phyloP scores from a whole-genome alignment of 2,797 vertebrate species.

The Malurus leucopterus region DNA sequence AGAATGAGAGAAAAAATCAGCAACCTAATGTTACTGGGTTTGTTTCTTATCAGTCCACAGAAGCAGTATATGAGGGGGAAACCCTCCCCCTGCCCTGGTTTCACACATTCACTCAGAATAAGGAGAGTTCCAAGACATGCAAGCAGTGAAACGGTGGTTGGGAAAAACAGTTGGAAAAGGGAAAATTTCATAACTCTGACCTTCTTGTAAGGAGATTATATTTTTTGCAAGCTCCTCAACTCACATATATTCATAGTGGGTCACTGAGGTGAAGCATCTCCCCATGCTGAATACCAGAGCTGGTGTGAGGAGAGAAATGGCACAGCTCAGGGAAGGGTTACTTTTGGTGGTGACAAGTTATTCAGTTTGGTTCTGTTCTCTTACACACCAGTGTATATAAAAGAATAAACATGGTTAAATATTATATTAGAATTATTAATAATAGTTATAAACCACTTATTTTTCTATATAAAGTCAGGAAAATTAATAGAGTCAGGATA shows the following conservation, averaged over 20 bases:
- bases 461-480: neutral
- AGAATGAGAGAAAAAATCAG: neutral
- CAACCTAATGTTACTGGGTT: neutral
- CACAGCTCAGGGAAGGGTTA: neutral
- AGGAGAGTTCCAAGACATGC: neutral
- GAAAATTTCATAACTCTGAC: neutral
- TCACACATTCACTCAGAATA: neutral
- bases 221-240: neutral
- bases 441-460: neutral
- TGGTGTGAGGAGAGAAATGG: neutral
- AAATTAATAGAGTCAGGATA: neutral
- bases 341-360: neutral
- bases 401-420: neutral
- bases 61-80: neutral
- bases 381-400: neutral
- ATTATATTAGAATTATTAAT: neutral
- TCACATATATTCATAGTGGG: neutral
- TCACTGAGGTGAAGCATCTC: neutral
- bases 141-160: neutral
- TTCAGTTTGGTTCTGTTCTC: neutral
- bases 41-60: neutral
- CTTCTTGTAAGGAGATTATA: neutral
- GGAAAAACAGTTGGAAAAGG: neutral
- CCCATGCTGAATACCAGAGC: neutral
- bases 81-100: accelerated